These are phyloP conservation scores for Heliconius ismenius DNA, from an alignment of 2,888 invertebrate genomes.

Conservation along the genomic window DNA sequence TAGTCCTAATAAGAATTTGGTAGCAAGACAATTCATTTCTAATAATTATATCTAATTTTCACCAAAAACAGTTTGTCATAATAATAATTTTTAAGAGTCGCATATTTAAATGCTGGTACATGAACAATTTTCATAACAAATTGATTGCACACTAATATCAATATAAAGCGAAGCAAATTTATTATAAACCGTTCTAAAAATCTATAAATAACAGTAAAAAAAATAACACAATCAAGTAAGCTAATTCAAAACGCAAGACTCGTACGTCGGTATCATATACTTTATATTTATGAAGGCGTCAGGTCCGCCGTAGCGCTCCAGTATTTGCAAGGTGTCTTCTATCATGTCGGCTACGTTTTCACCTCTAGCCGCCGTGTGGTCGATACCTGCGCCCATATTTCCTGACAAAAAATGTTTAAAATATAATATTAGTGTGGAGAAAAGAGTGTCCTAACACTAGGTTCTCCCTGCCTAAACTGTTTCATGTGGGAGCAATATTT, in stretches of 20 bases:
- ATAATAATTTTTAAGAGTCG: too few species aligned
- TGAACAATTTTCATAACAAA: too few species aligned
- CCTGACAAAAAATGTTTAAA: slow-evolving; percentile 74
- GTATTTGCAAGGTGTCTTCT: slow-evolving; percentile 94
- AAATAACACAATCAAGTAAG: background rate
- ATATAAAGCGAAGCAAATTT: slow-evolving; percentile 5
- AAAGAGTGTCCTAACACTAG: too few species aligned
- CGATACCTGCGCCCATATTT: slow-evolving; percentile 94
- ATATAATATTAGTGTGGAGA: background rate
- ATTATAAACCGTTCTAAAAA: background rate
- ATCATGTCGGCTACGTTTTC: slow-evolving; percentile 95
- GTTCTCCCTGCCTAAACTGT: too few species aligned
- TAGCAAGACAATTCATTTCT: too few species aligned
- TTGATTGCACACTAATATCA: background rate
- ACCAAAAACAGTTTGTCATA: too few species aligned
- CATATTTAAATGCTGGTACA: too few species aligned
- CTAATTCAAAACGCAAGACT: slow-evolving; percentile 92
- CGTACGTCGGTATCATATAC: slow-evolving; percentile 98
- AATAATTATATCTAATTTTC: too few species aligned
- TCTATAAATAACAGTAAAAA: background rate
- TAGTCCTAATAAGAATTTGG: too few species aligned
- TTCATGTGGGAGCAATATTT: background rate
- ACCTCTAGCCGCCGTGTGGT: slow-evolving; percentile 92
- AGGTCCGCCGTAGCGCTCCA: slow-evolving; percentile 96
- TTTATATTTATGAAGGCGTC: slow-evolving; percentile 99